Evolutionary conservation across 2,888 invertebrate genomes (phyloP).

Genomic region (Carabus problematicus): DNA sequence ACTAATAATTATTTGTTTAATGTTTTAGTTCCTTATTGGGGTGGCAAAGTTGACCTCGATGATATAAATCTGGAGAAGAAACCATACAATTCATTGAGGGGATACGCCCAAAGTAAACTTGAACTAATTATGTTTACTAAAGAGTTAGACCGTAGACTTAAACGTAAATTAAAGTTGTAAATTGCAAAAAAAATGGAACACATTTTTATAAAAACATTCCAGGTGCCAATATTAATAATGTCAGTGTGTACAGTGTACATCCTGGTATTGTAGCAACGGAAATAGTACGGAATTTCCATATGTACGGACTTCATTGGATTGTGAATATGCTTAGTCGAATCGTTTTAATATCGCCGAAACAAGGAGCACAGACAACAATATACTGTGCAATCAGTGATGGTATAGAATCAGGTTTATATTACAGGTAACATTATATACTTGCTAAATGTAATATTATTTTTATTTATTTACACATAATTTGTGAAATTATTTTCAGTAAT

Average conservation of each 20-base stretch:
- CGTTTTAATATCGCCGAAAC: too few species aligned
- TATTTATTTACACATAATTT: too few species aligned
- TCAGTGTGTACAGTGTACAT: constrained; percentile 32
- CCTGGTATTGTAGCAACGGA: constrained; percentile 30
- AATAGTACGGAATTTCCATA: constrained; percentile 3
- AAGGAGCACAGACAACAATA: too few species aligned
- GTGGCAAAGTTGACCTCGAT: constrained; percentile 64
- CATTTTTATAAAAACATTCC: background rate
- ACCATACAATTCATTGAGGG: constrained; percentile 65
- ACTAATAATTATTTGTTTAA: background rate
- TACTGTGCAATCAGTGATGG: too few species aligned
- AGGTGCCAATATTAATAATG: background rate
- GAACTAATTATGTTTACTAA: constrained; percentile 64
- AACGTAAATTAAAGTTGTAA: constrained; percentile 3
- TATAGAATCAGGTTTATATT: too few species aligned
- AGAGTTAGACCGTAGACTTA: constrained; percentile 22
- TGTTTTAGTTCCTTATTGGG: constrained; percentile 53
- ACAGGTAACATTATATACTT: too few species aligned
- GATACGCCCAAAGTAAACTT: constrained; percentile 75
- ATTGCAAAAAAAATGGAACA: background rate
- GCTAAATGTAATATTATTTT: too few species aligned
- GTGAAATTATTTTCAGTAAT: too few species aligned
- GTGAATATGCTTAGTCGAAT: too few species aligned
- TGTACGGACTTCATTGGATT: too few species aligned
- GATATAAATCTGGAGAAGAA: constrained; percentile 71